A percentile compares a stretch with the other conserved stretches of the same genome.
Conservation (phyloP, 2,888 invertebrate genomes). For the Megaustenia siamemsis region DNA sequence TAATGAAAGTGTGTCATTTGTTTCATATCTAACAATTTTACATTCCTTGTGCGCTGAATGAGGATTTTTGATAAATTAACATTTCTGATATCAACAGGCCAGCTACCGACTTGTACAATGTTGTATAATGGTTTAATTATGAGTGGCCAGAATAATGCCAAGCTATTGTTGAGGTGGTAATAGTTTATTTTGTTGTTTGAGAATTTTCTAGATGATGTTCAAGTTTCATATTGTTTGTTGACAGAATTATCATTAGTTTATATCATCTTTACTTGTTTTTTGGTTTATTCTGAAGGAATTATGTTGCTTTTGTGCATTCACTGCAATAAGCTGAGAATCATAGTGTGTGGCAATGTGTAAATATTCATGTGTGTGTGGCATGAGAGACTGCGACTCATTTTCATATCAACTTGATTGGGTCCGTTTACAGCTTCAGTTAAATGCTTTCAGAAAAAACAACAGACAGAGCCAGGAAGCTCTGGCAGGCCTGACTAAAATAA, state of each 20-base stretch:
- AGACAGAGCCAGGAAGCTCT: too few species aligned
- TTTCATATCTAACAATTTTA: not conserved
- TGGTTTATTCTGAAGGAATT: not conserved
- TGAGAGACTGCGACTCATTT: too few species aligned
- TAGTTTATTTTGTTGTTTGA: not conserved
- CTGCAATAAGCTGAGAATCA: too few species aligned
- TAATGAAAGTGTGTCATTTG: not conserved
- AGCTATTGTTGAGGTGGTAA: not conserved
- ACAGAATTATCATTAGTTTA: not conserved
- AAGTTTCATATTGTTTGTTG: not conserved
- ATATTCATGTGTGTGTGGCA: too few species aligned
- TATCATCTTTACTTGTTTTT: not conserved
- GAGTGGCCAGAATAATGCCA: not conserved
- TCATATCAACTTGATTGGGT: too few species aligned
- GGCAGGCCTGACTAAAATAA: too few species aligned
- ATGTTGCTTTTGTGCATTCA: too few species aligned
- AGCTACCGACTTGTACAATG: conserved; percentile 34
- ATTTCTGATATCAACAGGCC: conserved; percentile 35
- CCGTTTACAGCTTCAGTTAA: too few species aligned
- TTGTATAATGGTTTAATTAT: not conserved
- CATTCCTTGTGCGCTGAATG: conserved; percentile 7
- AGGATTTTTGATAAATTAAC: not conserved
- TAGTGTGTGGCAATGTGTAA: too few species aligned
- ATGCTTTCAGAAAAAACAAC: too few species aligned
- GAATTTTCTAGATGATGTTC: not conserved